Evolutionary conservation across 2,113 vertebrate genomes (phyloP), one percentile per base, ranked within the genome.

Genomic region (Oriolus oriolus): DNA sequence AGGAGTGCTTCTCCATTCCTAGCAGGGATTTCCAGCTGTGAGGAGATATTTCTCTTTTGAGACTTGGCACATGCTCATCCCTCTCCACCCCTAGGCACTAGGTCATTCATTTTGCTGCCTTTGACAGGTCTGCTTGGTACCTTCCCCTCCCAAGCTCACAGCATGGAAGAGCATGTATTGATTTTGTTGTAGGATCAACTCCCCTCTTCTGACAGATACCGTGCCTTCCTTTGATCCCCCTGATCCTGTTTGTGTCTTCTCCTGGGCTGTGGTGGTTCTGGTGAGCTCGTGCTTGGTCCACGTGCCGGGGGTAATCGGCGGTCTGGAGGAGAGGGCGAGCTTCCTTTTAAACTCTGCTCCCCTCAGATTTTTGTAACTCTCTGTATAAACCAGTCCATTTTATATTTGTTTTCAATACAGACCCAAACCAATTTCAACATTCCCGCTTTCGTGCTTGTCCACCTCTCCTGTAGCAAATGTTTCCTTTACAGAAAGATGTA

Each of bases 281-380:
- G 1, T 13, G 41, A 35, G 37, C 42, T 59, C 0, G 0, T 22
- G 21, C 47, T 33, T 17, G 20, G 16, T 49, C 54, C 37, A 17
- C 0, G 1, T 69, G 63, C 47, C 4, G 1, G 23, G 1, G 1
- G 13, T 14, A 20, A 7, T 7, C 22, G 42, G 13, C 11, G 27
- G 17, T 68, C 42, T 27, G 17, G 16, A 54, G 20, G 35, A 70
- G 26, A 11, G 10, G 7, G 7, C 1, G 8, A 59, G 11, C 39
- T 83, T 41, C 44, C 31, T 65, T 71, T 41, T n/a, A 20, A 78
- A 42, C 30, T 71, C 68, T 53, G 6, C 33, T 79, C 16, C 21
- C 16, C 45, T 77, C 41, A 33, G 28, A 4, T 27, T 52, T 71
- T 50, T 87, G 13, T 66, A 83, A 22, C 35, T 37, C 21, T 2